Conservation (phyloP, 1,140 invertebrate genomes). For the Drosophila mayri region DNA sequence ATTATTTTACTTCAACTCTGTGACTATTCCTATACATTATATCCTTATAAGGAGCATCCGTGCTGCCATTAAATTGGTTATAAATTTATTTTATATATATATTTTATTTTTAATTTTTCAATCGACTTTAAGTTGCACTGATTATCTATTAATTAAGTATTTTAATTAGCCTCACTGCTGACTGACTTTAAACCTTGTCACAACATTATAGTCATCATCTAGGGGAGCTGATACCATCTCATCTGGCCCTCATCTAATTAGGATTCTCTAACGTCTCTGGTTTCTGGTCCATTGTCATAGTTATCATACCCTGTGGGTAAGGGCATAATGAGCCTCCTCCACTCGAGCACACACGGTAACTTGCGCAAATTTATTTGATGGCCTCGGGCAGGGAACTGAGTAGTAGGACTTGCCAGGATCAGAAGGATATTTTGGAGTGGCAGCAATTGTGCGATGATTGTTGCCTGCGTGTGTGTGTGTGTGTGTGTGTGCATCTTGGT, state of each 20-base stretch:
- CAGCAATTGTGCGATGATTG: conserved; percentile 23
- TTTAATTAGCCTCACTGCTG: background rate
- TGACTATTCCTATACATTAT: background rate
- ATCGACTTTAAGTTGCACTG: background rate
- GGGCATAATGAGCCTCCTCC: conserved; percentile 59
- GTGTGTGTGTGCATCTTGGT: conserved; percentile 47
- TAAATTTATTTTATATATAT: too few relatives aligned
- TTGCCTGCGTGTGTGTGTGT: conserved; percentile 10
- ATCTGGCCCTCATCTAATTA: conserved; percentile 23
- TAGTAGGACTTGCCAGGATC: conserved; percentile 35
- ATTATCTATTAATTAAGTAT: background rate
- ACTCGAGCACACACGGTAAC: conserved; percentile 54
- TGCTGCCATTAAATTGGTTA: too few relatives aligned
- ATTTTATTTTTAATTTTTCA: background rate
- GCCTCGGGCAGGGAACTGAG: conserved; percentile 35
- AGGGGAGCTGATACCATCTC: conserved; percentile 12
- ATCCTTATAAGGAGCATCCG: background rate
- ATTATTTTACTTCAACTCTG: background rate
- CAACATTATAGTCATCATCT: background rate
- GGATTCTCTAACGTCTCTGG: conserved; percentile 6
- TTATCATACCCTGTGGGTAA: conserved; percentile 50
- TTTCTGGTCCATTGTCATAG: conserved; percentile 24
- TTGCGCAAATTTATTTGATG: conserved; percentile 66
- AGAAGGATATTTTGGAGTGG: conserved; percentile 27
- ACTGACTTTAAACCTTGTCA: background rate